Percentiles rank a stretch among this genome's conserved stretches.
Evolutionary conservation across 2,888 invertebrate genomes (phyloP).

Genomic region (Itoplectis maculator): DNA sequence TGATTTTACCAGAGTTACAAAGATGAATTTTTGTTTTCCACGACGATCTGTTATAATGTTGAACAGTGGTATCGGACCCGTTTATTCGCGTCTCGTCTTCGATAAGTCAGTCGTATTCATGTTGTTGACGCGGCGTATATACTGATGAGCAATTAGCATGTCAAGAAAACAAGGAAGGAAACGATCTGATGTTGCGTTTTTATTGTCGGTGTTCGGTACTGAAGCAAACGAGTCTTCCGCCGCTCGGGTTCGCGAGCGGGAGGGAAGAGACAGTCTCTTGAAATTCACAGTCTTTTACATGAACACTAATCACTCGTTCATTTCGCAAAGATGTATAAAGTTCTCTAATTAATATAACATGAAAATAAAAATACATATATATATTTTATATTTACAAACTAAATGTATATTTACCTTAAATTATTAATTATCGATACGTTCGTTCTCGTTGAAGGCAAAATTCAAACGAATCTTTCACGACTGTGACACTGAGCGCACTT

Average conservation of each 20-base stretch:
- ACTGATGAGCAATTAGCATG: conserved; percentile 38
- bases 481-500: conserved; percentile 23
- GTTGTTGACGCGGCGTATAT: conserved; percentile 4
- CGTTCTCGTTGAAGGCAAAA: conserved; percentile 22
- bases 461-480: conserved; percentile 23
- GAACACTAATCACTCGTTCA: conserved; percentile 40
- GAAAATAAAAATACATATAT: conserved; percentile 36
- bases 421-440: conserved; percentile 16
- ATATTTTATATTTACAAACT: conserved; percentile 59
- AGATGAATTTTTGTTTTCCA: not conserved
- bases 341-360: conserved; percentile 42
- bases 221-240: conserved; percentile 56
- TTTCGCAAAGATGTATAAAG: conserved; percentile 39
- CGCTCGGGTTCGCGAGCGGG: not conserved
- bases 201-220: conserved; percentile 41
- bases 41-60: conserved; percentile 18
- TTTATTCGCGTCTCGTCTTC: conserved; percentile 24
- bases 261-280: conserved; percentile 24
- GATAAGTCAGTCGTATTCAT: conserved; percentile 23
- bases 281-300: conserved; percentile 6
- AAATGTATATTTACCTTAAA: conserved; percentile 48
- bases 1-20: conserved; percentile 19
- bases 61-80: conserved; percentile 10
- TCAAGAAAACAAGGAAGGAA: conserved; percentile 12
- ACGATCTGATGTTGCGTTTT: conserved; percentile 26